Evolutionary conservation across 2,888 invertebrate species (phyloP), one percentile per base, ranked within the genome.

Genomic region (Sisyra nigra): DNA sequence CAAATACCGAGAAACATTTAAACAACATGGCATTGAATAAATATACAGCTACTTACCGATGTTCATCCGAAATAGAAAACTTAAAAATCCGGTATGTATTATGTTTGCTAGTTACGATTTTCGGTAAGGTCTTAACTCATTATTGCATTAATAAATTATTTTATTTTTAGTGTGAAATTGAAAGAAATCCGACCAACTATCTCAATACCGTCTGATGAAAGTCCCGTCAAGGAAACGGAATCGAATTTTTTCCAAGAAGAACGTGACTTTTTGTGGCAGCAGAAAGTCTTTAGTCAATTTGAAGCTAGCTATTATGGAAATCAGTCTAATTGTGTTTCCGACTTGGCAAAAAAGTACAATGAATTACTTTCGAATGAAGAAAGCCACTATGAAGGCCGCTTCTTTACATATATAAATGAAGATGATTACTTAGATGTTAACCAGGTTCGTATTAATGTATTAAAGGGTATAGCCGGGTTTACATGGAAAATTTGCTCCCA

Each of bases 211-310:
- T 65, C 60, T 49, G 65, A 61, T 44, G 62, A 65, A 48, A 61
- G 65, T 40, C 65, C 60, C 42, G 30, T 36, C 13, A 42, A 42
- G 14, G 48, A 58, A 2, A 38, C 14, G 6, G 51, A 55, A 13
- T 48, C 45, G 47, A 15, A 51, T 49, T 39, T 47, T 57, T 4
- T 55, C 55, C 34, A 45, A 48, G 38, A 47, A 57, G 19, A 55
- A 57, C 40, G 35, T 6, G 54, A 49, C 34, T 74, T 84, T 48
- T 57, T 59, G 49, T 85, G 85, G 85, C 84, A 85, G 56, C 71
- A 82, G 54, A 85, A 84, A 61, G 58, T 69, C 1, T 75, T 81
- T 45, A 76, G 76, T 48, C 60, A 62, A 7, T 62, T 61, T 51
- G 82, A 84, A 57, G 54, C 69, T 8, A 66, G 71, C 41, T 67